Percentiles rank a stretch among this genome's conserved stretches.
Evolutionary conservation across 2,888 invertebrate genomes (phyloP).

Genomic region (Megalurothrips usitatus): DNA sequence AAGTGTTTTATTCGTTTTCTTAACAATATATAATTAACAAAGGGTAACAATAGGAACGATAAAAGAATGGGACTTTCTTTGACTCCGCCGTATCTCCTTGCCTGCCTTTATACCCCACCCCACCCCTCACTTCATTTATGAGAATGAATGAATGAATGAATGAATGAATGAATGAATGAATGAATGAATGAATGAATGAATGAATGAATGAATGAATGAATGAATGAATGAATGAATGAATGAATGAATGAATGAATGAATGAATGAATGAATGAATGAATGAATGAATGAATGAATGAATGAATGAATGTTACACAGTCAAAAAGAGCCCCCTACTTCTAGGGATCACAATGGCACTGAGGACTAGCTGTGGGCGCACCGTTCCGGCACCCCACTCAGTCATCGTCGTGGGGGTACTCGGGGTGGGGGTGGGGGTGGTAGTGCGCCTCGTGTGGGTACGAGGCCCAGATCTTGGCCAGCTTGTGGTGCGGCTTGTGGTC

Average conservation of each 20-base stretch:
- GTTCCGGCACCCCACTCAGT: neutral
- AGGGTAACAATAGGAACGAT: neutral
- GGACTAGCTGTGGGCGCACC: neutral
- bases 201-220: neutral
- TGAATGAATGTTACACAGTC: no score
- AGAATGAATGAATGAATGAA: no score
- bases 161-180: no score
- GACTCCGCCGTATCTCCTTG: neutral
- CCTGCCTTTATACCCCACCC: no score
- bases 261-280: neutral
- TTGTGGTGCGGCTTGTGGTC: neutral
- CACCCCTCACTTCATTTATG: no score
- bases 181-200: neutral
- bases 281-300: neutral
- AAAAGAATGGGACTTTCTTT: neutral
- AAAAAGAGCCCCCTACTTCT: neutral
- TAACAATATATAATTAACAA: neutral
- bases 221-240: neutral
- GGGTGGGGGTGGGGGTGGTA: conserved; percentile 18
- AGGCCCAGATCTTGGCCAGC: neutral
- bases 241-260: neutral
- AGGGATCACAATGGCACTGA: no score
- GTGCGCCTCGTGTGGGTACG: neutral
- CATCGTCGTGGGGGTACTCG: conserved; percentile 6
- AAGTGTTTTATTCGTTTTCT: neutral